These are phyloP conservation scores for Trypoxylon attenuatum DNA, from an alignment of 2,888 invertebrate genomes.

Conservation along the genomic window DNA sequence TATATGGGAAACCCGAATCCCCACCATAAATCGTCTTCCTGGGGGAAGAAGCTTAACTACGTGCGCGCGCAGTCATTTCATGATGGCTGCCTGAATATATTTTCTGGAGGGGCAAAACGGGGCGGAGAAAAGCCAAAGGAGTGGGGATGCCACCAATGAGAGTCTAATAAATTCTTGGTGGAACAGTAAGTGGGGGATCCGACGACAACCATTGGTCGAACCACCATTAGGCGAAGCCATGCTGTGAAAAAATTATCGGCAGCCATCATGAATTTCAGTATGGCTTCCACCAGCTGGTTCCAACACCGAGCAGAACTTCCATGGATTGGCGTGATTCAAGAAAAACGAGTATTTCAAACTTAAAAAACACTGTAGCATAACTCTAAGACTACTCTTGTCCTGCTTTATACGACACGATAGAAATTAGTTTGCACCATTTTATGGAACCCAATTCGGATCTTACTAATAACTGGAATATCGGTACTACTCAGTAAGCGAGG, in stretches of 20 bases:
- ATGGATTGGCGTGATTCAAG: not conserved
- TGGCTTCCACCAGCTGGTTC: conserved; percentile 52
- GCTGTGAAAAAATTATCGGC: conserved; percentile 58
- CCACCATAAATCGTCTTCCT: not conserved
- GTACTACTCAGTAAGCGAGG: no score
- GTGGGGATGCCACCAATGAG: conserved; percentile 47
- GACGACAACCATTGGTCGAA: conserved; percentile 64
- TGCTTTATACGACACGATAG: no score
- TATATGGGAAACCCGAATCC: conserved; percentile 1
- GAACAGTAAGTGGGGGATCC: conserved; percentile 61
- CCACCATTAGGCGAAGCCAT: conserved; percentile 61
- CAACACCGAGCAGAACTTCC: not conserved
- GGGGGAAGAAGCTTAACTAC: not conserved
- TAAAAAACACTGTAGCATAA: no score
- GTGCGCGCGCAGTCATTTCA: conserved; percentile 67
- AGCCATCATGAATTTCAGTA: conserved; percentile 72
- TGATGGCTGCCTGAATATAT: conserved; percentile 65
- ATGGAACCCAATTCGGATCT: no score
- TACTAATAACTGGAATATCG: no score
- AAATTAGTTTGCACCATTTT: no score
- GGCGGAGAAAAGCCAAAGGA: conserved; percentile 4
- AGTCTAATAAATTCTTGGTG: conserved; percentile 51
- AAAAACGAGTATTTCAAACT: no score
- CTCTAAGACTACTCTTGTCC: no score
- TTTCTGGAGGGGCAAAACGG: conserved; percentile 22